phyloP scores from a whole-genome alignment of 2,888 invertebrate genomes.

The Agrochola macilenta region DNA sequence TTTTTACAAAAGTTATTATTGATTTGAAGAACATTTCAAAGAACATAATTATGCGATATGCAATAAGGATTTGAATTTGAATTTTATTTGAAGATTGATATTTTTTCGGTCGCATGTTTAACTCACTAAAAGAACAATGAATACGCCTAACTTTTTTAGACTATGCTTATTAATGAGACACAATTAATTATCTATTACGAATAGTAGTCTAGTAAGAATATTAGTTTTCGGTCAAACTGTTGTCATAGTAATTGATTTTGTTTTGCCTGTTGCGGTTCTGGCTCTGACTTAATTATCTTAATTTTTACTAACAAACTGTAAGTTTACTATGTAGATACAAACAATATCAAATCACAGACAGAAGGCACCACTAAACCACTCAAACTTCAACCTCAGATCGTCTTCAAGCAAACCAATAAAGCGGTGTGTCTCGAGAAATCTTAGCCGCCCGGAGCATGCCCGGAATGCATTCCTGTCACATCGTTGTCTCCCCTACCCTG shows the following conservation, averaged over 20 bases:
- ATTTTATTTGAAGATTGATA: not conserved
- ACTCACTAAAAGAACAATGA: not conserved
- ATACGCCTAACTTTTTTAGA: not conserved
- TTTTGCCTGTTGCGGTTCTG: not conserved
- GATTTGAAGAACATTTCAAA: too few relatives aligned
- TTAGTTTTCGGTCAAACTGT: not conserved
- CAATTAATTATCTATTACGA: not conserved
- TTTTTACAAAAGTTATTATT: not conserved
- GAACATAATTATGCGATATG: too few relatives aligned
- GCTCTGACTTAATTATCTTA: too few relatives aligned
- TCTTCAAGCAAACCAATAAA: slow-evolving; percentile 59
- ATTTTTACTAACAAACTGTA: too few relatives aligned
- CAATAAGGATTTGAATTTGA: too few relatives aligned
- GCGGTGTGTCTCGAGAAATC: slow-evolving; percentile 69
- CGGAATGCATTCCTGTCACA: slow-evolving; percentile 82
- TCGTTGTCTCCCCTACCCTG: slow-evolving; percentile 56
- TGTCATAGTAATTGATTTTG: not conserved
- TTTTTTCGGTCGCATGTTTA: not conserved
- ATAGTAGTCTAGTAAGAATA: too few relatives aligned
- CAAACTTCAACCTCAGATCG: slow-evolving; percentile 47
- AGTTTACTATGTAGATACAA: not conserved
- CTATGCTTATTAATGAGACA: not conserved
- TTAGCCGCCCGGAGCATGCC: slow-evolving; percentile 68
- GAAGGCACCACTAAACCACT: slow-evolving; percentile 21
- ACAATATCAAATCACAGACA: slow-evolving; percentile 16